Percentiles rank a stretch among this genome's conserved stretches.
Conservation (phyloP, 2,113 vertebrate genomes). For the Sceloporus undulatus region DNA sequence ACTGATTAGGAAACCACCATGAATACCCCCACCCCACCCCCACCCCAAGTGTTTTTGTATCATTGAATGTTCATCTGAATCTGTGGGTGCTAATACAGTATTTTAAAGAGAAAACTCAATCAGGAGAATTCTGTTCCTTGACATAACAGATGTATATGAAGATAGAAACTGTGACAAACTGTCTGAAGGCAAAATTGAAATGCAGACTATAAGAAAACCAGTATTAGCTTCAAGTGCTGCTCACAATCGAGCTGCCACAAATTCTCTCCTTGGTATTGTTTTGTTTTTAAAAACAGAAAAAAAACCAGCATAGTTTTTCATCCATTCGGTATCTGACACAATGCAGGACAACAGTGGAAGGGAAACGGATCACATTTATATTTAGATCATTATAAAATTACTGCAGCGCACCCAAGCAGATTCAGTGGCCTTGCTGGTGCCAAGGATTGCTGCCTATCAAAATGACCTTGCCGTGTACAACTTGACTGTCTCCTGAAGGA, state of each 20-base stretch:
- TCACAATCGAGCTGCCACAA: slow-evolving; percentile 9
- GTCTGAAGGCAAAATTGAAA: slow-evolving; percentile 29
- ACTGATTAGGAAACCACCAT: not conserved
- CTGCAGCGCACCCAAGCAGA: slow-evolving; percentile 46
- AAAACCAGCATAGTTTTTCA: not conserved
- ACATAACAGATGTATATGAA: not conserved
- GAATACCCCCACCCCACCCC: no score
- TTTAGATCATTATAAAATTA: slow-evolving; percentile 66
- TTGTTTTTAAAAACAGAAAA: slow-evolving; percentile 16
- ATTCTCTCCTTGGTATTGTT: not conserved
- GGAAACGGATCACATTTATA: slow-evolving; percentile 62
- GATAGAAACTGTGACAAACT: slow-evolving; percentile 1
- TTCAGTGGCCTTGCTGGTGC: slow-evolving; percentile 45
- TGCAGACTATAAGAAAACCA: not conserved
- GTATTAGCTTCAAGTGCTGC: slow-evolving; percentile 2
- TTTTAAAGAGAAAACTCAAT: slow-evolving; percentile 35
- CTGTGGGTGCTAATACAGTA: slow-evolving; percentile 47
- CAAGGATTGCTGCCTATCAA: slow-evolving; percentile 55
- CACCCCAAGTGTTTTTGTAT: slow-evolving; percentile 34
- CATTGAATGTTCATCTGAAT: slow-evolving; percentile 55
- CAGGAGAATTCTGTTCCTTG: not conserved
- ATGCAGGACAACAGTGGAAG: slow-evolving; percentile 53
- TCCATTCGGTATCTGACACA: slow-evolving; percentile 47
- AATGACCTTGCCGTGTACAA: slow-evolving; percentile 51
- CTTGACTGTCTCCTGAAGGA: slow-evolving; percentile 34